Conservation (phyloP, 2,888 invertebrate species). For the Cheilosia soror region DNA sequence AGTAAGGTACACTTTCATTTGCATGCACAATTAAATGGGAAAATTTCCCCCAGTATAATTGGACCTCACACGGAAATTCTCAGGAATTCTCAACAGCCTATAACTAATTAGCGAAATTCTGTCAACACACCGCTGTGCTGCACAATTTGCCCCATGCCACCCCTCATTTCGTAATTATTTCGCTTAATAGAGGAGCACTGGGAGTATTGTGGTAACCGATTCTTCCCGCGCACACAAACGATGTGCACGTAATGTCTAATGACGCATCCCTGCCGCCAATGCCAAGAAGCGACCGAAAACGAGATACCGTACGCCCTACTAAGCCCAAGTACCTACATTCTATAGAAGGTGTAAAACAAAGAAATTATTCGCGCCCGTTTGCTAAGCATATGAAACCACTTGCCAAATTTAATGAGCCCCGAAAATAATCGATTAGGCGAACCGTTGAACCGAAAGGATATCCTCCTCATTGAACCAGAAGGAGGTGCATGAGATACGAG, state of each 20-base stretch:
- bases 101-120: conserved; percentile 72
- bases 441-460: conserved; percentile 73
- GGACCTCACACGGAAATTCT: conserved; percentile 72
- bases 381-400: conserved; percentile 73
- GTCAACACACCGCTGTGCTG: conserved; percentile 62
- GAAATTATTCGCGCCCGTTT: conserved; percentile 73
- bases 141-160: conserved; percentile 35
- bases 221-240: conserved; percentile 39
- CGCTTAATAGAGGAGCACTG: conserved; percentile 16
- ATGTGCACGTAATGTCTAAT: conserved; percentile 63
- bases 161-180: conserved; percentile 61
- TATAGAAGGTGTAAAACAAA: conserved; percentile 70
- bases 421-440: conserved; percentile 73
- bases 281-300: conserved; percentile 38
- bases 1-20: conserved; percentile 31
- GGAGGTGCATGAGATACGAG: conserved; percentile 70
- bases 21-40: conserved; percentile 61
- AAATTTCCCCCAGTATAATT: conserved; percentile 60
- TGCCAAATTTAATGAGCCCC: conserved; percentile 74
- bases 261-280: conserved; percentile 42
- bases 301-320: background rate
- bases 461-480: conserved; percentile 71
- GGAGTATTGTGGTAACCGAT: background rate
- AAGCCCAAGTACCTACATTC: background rate
- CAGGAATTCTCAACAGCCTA: conserved; percentile 67